A percentile compares a stretch with the other conserved stretches of the same genome.
Conservation (phyloP, 92 coral and sea anemone genomes). For the Phenganax subtilis region DNA sequence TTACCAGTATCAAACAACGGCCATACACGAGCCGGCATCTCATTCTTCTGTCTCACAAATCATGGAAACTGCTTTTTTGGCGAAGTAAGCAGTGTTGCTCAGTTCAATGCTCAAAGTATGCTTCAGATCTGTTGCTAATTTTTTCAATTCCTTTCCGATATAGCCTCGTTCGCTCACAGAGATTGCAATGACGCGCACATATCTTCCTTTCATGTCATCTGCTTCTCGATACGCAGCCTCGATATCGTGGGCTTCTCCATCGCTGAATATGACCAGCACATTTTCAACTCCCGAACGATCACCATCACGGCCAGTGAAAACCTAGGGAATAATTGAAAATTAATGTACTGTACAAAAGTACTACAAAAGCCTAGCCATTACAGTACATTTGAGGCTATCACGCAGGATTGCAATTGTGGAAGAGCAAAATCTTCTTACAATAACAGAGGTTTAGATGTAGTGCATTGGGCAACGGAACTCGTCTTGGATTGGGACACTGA, state of each 20-base stretch:
- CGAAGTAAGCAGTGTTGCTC: conserved; percentile 20
- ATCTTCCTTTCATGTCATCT: conserved; percentile 8
- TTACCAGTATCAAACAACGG: neutral
- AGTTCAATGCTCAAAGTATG: conserved; percentile 4
- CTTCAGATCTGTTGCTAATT: conserved; percentile 19
- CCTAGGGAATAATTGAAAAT: neutral
- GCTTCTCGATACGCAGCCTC: conserved; percentile 5
- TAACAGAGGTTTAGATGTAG: too few species aligned
- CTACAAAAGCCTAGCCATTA: neutral
- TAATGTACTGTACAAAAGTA: neutral
- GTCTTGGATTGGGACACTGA: too few species aligned
- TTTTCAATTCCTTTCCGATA: neutral
- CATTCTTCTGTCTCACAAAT: conserved; percentile 3
- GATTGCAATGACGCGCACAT: conserved; percentile 20
- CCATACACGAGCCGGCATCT: neutral
- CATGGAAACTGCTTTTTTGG: conserved; percentile 15
- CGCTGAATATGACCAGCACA: conserved; percentile 15
- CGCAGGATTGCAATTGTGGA: too few species aligned
- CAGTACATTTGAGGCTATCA: too few species aligned
- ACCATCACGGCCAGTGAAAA: conserved; percentile 28
- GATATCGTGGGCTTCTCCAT: conserved; percentile 37
- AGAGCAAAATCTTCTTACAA: too few species aligned
- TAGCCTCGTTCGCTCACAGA: neutral
- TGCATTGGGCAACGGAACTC: too few species aligned
- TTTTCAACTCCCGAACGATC: conserved; percentile 24